A percentile compares a stretch with the other conserved stretches of the same genome.
These are phyloP conservation scores for Aradus depressus DNA, from an alignment of 2,888 invertebrate species.

Conservation along the genomic window DNA sequence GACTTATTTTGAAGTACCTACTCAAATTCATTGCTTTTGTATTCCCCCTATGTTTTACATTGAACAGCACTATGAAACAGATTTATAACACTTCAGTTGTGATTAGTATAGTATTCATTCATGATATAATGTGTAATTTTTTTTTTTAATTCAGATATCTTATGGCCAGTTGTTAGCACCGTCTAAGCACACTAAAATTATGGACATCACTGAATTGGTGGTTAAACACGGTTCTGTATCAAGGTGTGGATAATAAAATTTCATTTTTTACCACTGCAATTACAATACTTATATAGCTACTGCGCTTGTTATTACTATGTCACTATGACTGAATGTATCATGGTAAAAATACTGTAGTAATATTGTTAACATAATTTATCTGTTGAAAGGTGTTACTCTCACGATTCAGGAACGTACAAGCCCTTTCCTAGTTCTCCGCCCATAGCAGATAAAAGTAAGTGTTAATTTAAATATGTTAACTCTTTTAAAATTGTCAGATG, in stretches of 20 bases:
- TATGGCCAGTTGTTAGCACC: slow-evolving; percentile 76
- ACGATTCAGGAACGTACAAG: slow-evolving; percentile 53
- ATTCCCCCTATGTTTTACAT: no score
- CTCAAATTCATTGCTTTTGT: no score
- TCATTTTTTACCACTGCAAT: no score
- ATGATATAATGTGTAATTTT: no score
- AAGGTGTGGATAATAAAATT: slow-evolving; percentile 38
- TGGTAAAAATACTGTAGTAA: not conserved
- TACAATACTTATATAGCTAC: no score
- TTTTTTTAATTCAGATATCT: slow-evolving; percentile 60
- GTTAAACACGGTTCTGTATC: slow-evolving; percentile 46
- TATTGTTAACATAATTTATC: slow-evolving; percentile 13
- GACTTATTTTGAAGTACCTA: no score
- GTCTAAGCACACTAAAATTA: slow-evolving; percentile 44
- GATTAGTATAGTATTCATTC: no score
- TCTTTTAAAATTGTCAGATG: no score
- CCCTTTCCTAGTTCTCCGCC: slow-evolving; percentile 35
- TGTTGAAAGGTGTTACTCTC: slow-evolving; percentile 56
- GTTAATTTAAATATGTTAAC: not conserved
- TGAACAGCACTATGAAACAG: not conserved
- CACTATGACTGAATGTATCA: no score
- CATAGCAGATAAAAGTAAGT: slow-evolving; percentile 16
- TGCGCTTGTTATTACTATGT: no score
- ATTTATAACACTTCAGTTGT: not conserved
- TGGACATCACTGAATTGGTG: slow-evolving; percentile 37